These are phyloP conservation scores for Laothoe populi DNA, from an alignment of 2,888 invertebrate species.

Conservation along the genomic window DNA sequence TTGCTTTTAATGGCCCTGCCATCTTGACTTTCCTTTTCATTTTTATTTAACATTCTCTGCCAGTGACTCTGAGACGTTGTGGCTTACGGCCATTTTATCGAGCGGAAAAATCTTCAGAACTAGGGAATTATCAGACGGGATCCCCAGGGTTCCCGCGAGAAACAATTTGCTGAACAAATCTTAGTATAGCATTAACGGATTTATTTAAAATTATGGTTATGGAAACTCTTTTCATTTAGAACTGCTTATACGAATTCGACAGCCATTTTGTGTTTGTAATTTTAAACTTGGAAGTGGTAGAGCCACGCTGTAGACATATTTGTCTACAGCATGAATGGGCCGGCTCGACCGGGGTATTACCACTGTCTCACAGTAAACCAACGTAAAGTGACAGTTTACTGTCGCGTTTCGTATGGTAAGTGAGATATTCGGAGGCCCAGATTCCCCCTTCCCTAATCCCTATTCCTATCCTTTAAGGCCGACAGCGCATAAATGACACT, in stretches of 20 bases:
- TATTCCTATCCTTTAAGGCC: too few relatives aligned
- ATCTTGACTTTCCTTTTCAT: slow-evolving; percentile 9
- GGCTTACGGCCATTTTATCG: slow-evolving; percentile 25
- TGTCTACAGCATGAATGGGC: too few relatives aligned
- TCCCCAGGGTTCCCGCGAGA: slow-evolving; percentile 13
- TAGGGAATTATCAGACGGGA: slow-evolving; percentile 22
- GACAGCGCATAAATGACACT: too few relatives aligned
- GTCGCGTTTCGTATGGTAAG: too few relatives aligned
- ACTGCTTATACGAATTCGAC: too few relatives aligned
- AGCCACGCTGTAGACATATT: too few relatives aligned
- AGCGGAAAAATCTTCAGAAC: slow-evolving; percentile 30
- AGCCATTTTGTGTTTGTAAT: background rate
- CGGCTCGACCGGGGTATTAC: too few relatives aligned
- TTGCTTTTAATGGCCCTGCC: background rate
- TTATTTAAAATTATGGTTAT: slow-evolving; percentile 16
- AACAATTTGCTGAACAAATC: slow-evolving; percentile 22
- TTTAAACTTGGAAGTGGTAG: too few relatives aligned
- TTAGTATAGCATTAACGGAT: background rate
- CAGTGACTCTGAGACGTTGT: slow-evolving; percentile 12
- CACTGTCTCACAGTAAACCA: too few relatives aligned
- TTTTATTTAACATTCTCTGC: slow-evolving; percentile 26
- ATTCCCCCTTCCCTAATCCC: too few relatives aligned
- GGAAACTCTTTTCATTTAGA: background rate
- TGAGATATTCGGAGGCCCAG: too few relatives aligned
- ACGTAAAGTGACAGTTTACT: too few relatives aligned